Evolutionary conservation across 1,140 invertebrate genomes (phyloP).

Genomic region (Mesaphorura yosii): DNA sequence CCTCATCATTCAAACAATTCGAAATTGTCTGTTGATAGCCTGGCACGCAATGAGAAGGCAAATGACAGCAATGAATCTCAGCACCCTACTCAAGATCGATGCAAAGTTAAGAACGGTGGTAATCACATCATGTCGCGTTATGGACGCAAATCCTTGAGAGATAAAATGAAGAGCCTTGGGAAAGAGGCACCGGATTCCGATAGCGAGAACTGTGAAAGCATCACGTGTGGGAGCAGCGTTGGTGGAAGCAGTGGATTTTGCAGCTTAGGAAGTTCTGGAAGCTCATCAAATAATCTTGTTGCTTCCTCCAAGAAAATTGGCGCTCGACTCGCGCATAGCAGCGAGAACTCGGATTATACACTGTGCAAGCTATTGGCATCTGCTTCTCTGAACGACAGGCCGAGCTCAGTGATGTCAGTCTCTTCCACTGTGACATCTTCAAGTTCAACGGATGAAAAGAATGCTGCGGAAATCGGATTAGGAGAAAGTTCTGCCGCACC

Average conservation of each 20-base stretch:
- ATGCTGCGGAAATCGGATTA: background rate
- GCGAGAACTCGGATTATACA: slow-evolving; percentile 57
- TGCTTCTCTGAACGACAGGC: slow-evolving; percentile 36
- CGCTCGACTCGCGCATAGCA: slow-evolving; percentile 62
- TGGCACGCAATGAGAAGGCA: slow-evolving; percentile 12
- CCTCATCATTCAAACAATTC: slow-evolving; percentile 25
- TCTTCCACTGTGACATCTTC: slow-evolving; percentile 42
- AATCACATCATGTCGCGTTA: too few species aligned
- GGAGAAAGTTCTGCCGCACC: background rate
- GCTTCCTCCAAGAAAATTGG: slow-evolving; percentile 58
- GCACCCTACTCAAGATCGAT: too few species aligned
- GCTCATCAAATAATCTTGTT: slow-evolving; percentile 55
- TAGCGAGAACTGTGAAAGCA: slow-evolving; percentile 29
- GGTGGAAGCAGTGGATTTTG: slow-evolving; percentile 30
- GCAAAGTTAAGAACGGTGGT: too few species aligned
- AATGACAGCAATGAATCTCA: slow-evolving; percentile 7
- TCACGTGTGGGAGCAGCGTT: slow-evolving; percentile 17
- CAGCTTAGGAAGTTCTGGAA: slow-evolving; percentile 38
- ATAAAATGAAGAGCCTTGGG: slow-evolving; percentile 33
- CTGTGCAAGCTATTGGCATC: slow-evolving; percentile 55
- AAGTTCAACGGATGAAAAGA: slow-evolving; percentile 38
- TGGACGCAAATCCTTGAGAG: slow-evolving; percentile 34
- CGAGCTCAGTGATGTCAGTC: slow-evolving; percentile 46
- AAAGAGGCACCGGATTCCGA: slow-evolving; percentile 32
- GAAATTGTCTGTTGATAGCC: slow-evolving; percentile 1